Percentiles rank a stretch among this genome's conserved stretches.
These are phyloP conservation scores for Pachliopta kotzebuea DNA, from an alignment of 2,888 invertebrate genomes.

Conservation along the genomic window DNA sequence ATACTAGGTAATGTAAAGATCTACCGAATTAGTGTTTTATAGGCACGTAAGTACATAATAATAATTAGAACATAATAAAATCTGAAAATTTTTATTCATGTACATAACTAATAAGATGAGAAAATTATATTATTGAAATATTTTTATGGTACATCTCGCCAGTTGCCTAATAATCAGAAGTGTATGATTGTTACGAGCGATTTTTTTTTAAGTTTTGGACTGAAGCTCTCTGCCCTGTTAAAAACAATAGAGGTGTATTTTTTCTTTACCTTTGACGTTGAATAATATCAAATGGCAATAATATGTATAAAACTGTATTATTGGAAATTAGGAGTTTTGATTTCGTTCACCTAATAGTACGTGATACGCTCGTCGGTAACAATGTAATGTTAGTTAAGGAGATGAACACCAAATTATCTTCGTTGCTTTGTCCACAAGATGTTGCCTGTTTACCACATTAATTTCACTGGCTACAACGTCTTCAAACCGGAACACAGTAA, in stretches of 20 bases:
- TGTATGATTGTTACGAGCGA: slow-evolving; percentile 7
- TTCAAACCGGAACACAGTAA: too few relatives aligned
- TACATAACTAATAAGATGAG: slow-evolving; percentile 28
- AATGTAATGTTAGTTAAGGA: too few relatives aligned
- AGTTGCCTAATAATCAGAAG: slow-evolving; percentile 23
- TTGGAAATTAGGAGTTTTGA: too few relatives aligned
- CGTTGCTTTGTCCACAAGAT: too few relatives aligned
- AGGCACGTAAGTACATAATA: slow-evolving; percentile 50
- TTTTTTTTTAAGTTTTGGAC: slow-evolving; percentile 12
- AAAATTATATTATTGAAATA: slow-evolving; percentile 18
- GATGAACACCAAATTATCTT: too few relatives aligned
- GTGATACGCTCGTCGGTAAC: too few relatives aligned
- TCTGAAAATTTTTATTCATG: slow-evolving; percentile 34
- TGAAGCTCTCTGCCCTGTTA: slow-evolving; percentile 1
- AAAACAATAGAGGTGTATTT: slow-evolving; percentile 2
- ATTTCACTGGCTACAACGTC: too few relatives aligned
- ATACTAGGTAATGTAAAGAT: slow-evolving; percentile 57
- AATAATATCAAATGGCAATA: too few relatives aligned
- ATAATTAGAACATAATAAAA: slow-evolving; percentile 35
- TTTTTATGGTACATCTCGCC: slow-evolving; percentile 27
- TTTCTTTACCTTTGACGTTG: not conserved
- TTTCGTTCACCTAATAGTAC: too few relatives aligned
- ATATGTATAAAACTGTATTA: too few relatives aligned
- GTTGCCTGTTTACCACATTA: too few relatives aligned
- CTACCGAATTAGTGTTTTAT: slow-evolving; percentile 76